Evolutionary conservation across 2,888 invertebrate genomes (phyloP), one percentile per base, ranked within the genome.

Genomic region (Hemistola chrysoprasaria): DNA sequence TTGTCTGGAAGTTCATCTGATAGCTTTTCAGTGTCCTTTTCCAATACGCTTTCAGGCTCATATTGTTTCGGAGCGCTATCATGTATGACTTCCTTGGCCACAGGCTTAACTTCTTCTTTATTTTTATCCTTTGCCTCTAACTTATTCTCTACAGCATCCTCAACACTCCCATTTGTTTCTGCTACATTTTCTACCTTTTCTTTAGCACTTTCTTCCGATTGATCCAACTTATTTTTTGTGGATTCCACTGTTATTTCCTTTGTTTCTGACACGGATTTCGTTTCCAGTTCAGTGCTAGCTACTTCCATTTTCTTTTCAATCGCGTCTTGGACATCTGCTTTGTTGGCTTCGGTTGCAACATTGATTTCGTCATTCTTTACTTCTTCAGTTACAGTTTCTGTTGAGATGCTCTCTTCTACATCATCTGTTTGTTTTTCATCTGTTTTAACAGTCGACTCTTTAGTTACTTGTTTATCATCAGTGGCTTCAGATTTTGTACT

Each of bases 391-490:
- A n/a, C 28, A 8, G 23, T 21, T 22, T 25, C 29, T 25, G 25
- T 3, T 5, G 25, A 16, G 10, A 2, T 22, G 3, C 6, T 21
- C 3, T 26, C 27, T 3, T 11, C 11, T 9, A 11, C 9, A 22
- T 23, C 22, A 6, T 41, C 38, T 32, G 21, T 10, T 21, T 28
- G 32, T 8, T 28, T 20, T n/a, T 21, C 10, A 11, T 0, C n/a
- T 20, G 7, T 7, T 8, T 28, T 21, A 16, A 22, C 32, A 32
- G 6, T 8, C 7, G 5, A 35, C 27, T 44, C 42, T 28, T 26
- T 62, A 4, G 16, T 16, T 31, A 7, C 34, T 52, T 47, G 53
- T 43, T 51, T 49, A 4, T 56, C 59, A 3, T 16, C 16, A 16
- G 16, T 16, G 4, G 3, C 16, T 4, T 16, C 16, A 16, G 16